A percentile compares a stretch with the other conserved stretches of the same genome.
These are phyloP conservation scores for Monoplex corrugatus DNA, from an alignment of 2,888 invertebrate species.

Conservation along the genomic window DNA sequence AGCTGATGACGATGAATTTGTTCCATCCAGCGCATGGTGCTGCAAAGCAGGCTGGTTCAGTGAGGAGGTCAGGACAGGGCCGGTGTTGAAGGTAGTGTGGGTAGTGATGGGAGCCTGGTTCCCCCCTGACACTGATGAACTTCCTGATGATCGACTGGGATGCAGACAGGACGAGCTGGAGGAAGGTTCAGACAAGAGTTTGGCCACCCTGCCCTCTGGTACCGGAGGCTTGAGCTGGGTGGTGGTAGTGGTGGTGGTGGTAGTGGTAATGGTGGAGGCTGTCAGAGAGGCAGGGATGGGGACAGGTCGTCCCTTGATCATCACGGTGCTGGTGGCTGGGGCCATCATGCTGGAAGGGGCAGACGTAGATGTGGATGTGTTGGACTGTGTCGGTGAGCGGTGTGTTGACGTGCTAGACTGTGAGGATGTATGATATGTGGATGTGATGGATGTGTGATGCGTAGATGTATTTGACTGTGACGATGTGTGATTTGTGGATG, in stretches of 20 bases:
- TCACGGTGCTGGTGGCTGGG: background rate
- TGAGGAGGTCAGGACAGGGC: background rate
- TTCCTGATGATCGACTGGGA: background rate
- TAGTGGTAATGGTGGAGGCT: background rate
- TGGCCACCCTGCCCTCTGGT: background rate
- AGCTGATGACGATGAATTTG: background rate
- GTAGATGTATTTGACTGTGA: background rate
- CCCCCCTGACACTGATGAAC: background rate
- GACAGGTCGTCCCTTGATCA: constrained; percentile 18
- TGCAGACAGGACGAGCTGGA: background rate
- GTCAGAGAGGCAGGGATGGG: constrained; percentile 2
- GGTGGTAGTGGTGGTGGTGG: too few species aligned
- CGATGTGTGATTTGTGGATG: background rate
- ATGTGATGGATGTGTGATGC: too few species aligned
- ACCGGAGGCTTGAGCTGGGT: background rate
- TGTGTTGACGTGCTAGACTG: background rate
- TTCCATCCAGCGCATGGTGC: background rate
- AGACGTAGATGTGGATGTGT: background rate
- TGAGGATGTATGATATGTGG: too few species aligned
- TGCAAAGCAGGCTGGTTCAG: background rate
- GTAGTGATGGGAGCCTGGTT: constrained; percentile 37
- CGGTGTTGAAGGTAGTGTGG: constrained; percentile 29
- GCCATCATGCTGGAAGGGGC: background rate
- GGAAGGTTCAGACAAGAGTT: too few species aligned
- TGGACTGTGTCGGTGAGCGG: background rate